phyloP scores from a whole-genome alignment of 2,888 invertebrate species.

The Lepidonotus clava region DNA sequence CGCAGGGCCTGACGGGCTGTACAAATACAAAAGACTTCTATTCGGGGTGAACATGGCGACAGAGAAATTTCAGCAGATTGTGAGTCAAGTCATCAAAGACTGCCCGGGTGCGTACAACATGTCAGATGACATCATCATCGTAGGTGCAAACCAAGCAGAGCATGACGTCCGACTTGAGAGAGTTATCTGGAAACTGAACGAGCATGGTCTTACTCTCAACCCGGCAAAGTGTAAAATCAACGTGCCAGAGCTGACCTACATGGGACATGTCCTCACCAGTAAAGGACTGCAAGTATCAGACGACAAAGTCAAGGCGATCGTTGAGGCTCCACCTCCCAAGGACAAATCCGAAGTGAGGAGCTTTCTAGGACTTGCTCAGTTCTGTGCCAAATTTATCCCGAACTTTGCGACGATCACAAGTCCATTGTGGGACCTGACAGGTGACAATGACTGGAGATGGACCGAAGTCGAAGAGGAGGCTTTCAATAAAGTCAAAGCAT shows the following conservation, averaged over 20 bases:
- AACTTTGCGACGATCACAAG: conserved; percentile 13
- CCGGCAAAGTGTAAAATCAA: conserved; percentile 1
- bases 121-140: conserved; percentile 42
- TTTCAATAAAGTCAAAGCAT: conserved; percentile 43
- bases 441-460: conserved; percentile 25
- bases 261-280: conserved; percentile 56
- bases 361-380: conserved; percentile 66
- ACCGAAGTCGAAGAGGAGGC: background rate
- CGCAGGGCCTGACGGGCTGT: conserved; percentile 43
- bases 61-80: conserved; percentile 57
- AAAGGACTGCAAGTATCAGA: conserved; percentile 15
- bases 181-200: conserved; percentile 56
- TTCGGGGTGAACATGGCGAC: conserved; percentile 56
- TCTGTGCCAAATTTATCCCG: conserved; percentile 23
- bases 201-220: conserved; percentile 37
- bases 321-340: conserved; percentile 66
- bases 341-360: conserved; percentile 65
- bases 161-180: conserved; percentile 40
- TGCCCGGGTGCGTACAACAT: conserved; percentile 50
- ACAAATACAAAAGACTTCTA: conserved; percentile 51
- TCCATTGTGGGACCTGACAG: conserved; percentile 38
- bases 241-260: background rate
- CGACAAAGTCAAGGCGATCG: conserved; percentile 53
- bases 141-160: background rate
- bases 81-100: conserved; percentile 48